Conservation (phyloP, 2,113 vertebrate genomes). For the Rhipidura dahli region DNA sequence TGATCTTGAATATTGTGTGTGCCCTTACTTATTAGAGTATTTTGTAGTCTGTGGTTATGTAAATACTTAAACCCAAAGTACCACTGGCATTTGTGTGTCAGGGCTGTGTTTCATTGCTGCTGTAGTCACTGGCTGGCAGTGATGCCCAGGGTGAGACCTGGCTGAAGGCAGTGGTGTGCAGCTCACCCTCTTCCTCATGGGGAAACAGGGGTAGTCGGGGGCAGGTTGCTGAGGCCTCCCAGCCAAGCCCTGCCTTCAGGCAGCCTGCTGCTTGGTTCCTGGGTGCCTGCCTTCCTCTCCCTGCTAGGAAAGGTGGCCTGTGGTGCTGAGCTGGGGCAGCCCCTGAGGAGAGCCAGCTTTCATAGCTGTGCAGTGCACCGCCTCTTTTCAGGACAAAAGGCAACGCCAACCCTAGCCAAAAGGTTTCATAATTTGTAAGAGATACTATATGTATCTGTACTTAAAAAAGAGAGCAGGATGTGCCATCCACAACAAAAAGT, state of each 20-base stretch:
- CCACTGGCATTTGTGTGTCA: fast-evolving
- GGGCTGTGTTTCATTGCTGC: background rate
- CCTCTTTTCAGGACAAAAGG: background rate
- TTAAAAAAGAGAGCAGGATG: background rate
- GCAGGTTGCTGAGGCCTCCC: fast-evolving
- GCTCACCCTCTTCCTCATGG: background rate
- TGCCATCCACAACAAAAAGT: background rate
- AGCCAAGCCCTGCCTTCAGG: background rate
- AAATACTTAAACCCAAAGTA: fast-evolving
- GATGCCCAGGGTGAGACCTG: fast-evolving
- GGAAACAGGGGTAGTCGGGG: fast-evolving
- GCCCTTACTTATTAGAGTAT: background rate
- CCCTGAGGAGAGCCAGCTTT: background rate
- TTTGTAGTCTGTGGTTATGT: background rate
- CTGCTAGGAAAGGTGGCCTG: background rate
- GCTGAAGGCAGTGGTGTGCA: background rate
- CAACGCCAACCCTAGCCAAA: background rate
- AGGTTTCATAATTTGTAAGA: background rate
- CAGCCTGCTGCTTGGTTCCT: background rate
- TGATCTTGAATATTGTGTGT: background rate
- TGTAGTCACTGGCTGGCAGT: background rate
- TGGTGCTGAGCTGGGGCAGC: background rate
- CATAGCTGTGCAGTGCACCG: fast-evolving
- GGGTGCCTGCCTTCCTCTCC: background rate
- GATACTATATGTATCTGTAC: background rate